Base-by-base conservation (phyloP, 2,888 invertebrate genomes). In the Megastigmus dorsalis region DNA sequence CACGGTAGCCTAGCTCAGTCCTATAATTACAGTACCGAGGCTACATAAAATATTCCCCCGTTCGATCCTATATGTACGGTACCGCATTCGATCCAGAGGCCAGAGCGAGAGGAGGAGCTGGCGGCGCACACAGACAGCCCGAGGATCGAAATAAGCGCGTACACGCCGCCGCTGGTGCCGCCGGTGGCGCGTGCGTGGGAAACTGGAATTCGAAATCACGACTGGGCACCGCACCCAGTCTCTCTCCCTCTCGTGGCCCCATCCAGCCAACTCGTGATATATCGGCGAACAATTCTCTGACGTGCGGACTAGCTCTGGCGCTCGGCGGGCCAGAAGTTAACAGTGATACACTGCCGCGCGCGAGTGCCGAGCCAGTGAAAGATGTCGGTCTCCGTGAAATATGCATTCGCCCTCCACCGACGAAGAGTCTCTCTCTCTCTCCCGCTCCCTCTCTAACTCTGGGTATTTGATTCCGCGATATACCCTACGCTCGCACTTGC, bases 301-400 rank as follows among this genome's bases (percentile, higher is more conserved):
- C 66, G 52, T 59, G 55, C 36, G 48, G 60, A 52, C 70, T 62
- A 6, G 50, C 3, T 18, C 26, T 48, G 4, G 50, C 3, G 18
- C 26, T 48, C 36, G 30, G 28, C 33, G 20, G 59, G 41, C 33
- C 48, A 71, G 50, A 71, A 72, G 59, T 73, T 73, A 73, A 67
- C 52, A 18, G 63, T 76, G 65, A 76, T 73, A 68, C 73, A 76
- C 66, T 74, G 63, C 69, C 38, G 41, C 38, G 23, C 36, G 26
- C 62, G 71, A 59, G 62, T 59, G 30, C 65, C 18, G 59, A 38
- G 30, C 23, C 66, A 48, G 43, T 76, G 72, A 76, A 74, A 76
- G 74, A 76, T 69, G 73, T 70, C 66, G 63, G 70, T 76, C 73
- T 70, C 60, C 9, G 69, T 76, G 66, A 76, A 74, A 70, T 76